Base-by-base conservation (phyloP, 1,140 invertebrate genomes). In the Gonatopus flavifemur region DNA sequence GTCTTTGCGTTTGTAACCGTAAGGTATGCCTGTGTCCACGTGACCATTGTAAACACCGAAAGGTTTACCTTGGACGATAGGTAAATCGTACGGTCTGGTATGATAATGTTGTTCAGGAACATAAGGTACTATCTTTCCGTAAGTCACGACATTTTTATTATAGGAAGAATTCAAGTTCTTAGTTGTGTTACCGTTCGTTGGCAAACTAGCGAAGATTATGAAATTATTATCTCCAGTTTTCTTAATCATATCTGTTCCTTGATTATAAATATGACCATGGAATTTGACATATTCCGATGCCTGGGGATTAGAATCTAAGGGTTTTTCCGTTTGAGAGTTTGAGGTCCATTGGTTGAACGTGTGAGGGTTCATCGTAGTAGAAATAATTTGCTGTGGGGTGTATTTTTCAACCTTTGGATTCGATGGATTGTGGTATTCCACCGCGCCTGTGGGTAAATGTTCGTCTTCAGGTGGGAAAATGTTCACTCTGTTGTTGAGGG, bases 231-330 rank as follows among this genome's bases (percentile, higher is more conserved):
- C n/a, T n/a, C n/a, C n/a, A n/a, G n/a, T n/a, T n/a, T n/a, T n/a
- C n/a, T 21, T 52, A 43, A 28, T 25, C 37, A 50, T 53, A 46
- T 15, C 36, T 18, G 13, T 37, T 33, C 6, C 32, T 37, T 46
- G 42, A 16, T 28, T 22, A n/a, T n/a, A n/a, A n/a, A n/a, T 13
- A 13, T 36, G n/a, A 7, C 19, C 3, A 3, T 50, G 49, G 20
- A 69, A 53, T 42, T 75, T 70, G 0, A 76, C 42, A 19, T 67
- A 66, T 37, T 74, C 72, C 0, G 74, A 75, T 5, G 69, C 72
- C 13, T 61, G 65, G 7, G 62, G 59, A 8, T 69, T 69, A 4
- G 74, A 72, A 49, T 75, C 74, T 15, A 49, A 42, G 0, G 53
- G 45, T 22, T 58, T 46, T 10, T 67, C 58, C 0, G 60, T 63